A percentile compares a stretch with the other conserved stretches of the same genome.
These are phyloP conservation scores for Peucedramus taeniatus DNA, from an alignment of 2,113 vertebrate species.

Conservation along the genomic window DNA sequence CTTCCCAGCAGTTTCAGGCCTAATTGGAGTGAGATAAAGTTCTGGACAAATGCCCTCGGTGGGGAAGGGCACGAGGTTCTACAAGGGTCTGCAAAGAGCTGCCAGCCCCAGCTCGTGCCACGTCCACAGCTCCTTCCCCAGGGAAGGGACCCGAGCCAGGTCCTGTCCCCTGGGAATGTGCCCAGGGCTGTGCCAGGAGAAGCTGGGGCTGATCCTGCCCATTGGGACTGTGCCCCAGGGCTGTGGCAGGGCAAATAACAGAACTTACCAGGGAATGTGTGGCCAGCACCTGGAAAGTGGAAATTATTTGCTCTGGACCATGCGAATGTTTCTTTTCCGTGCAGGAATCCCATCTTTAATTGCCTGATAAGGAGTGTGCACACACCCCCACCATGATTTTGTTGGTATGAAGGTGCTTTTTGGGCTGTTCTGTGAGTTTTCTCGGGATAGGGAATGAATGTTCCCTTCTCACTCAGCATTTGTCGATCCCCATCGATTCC, in stretches of 20 bases:
- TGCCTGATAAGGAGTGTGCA: rapidly evolving
- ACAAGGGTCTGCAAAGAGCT: background rate
- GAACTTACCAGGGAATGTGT: background rate
- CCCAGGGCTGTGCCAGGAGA: background rate
- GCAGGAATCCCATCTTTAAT: background rate
- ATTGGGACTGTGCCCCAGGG: background rate
- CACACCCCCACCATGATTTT: background rate
- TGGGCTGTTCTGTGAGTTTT: background rate
- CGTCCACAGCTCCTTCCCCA: rapidly evolving
- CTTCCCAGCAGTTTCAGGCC: rapidly evolving
- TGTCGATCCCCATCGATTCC: rapidly evolving
- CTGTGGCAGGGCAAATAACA: background rate
- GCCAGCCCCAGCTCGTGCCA: rapidly evolving
- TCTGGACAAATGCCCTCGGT: rapidly evolving
- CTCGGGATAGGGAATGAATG: rapidly evolving
- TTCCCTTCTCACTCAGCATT: background rate
- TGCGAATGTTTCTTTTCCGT: rapidly evolving
- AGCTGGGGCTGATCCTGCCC: no score
- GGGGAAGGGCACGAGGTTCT: no score
- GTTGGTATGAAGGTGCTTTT: background rate
- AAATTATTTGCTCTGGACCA: background rate
- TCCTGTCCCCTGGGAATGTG: background rate
- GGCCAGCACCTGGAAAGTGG: background rate
- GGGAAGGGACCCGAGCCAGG: no score
- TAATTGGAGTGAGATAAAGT: rapidly evolving